Evolutionary conservation across 35 echinoderm and acorn worm genomes (phyloP).

Genomic region (Amphiura filiformis): DNA sequence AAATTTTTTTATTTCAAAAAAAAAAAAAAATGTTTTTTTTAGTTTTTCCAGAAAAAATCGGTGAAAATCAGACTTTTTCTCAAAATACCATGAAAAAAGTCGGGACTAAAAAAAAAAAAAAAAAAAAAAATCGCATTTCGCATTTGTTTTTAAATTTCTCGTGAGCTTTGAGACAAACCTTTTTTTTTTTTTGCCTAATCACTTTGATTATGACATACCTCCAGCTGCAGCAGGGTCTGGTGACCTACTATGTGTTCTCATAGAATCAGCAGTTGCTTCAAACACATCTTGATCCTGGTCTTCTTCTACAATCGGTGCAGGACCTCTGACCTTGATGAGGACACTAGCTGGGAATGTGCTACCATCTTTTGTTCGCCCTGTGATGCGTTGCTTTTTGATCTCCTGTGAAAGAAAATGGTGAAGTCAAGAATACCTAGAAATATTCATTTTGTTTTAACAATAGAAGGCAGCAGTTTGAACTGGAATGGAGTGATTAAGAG

Average conservation of each 20-base stretch:
- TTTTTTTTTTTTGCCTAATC: too few relatives aligned
- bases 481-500: not conserved
- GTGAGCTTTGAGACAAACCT: too few relatives aligned
- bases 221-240: not conserved
- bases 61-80: too few relatives aligned
- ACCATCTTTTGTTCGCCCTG: constrained; percentile 90
- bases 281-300: not conserved
- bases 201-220: too few relatives aligned
- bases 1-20: too few relatives aligned
- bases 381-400: constrained; percentile 82
- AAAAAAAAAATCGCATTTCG: too few relatives aligned
- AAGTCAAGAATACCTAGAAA: not conserved
- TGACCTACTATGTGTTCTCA: not conserved
- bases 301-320: constrained; percentile 34
- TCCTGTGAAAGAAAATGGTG: constrained; percentile 46
- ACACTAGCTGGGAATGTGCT: constrained; percentile 75
- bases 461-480: not conserved
- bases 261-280: not conserved
- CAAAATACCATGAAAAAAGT: too few relatives aligned
- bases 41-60: too few relatives aligned
- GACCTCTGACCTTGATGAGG: constrained; percentile 43
- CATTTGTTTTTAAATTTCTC: too few relatives aligned
- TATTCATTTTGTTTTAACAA: not conserved
- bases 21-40: too few relatives aligned
- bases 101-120: too few relatives aligned